These are phyloP conservation scores for Nomada hirtipes DNA, from an alignment of 2,888 invertebrate species.

Conservation along the genomic window DNA sequence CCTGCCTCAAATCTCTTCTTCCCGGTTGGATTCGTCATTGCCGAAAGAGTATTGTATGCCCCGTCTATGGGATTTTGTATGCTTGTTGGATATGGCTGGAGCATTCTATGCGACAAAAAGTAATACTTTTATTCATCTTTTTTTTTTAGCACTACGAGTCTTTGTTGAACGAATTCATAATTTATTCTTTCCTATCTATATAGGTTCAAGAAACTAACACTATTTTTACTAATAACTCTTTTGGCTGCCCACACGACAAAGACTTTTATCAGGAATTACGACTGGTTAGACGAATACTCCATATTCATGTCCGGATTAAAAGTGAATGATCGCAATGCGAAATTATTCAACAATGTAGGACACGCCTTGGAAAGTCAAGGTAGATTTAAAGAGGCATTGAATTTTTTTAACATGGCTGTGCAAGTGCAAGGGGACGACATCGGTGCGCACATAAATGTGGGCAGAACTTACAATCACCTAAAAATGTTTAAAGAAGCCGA, in stretches of 20 bases:
- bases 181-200: not conserved
- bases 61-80: conserved; percentile 99
- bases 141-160: not conserved
- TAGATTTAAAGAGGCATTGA: conserved; percentile 90
- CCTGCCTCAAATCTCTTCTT: conserved; percentile 99
- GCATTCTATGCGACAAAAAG: conserved; percentile 88
- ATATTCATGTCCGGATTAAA: conserved; percentile 96
- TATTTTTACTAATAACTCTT: conserved; percentile 88
- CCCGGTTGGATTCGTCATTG: conserved; percentile 98
- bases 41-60: conserved; percentile 97
- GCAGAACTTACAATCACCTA: conserved; percentile 96
- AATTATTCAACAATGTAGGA: conserved; percentile 98
- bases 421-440: conserved; percentile 97
- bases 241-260: conserved; percentile 93
- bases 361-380: conserved; percentile 95
- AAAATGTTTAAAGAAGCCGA: conserved; percentile 96
- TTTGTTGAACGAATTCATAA: not conserved
- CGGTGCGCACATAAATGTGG: conserved; percentile 98
- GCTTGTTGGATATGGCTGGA: conserved; percentile 94
- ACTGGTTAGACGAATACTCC: conserved; percentile 97
- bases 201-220: conserved; percentile 87
- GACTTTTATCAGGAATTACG: conserved; percentile 94
- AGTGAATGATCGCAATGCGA: conserved; percentile 96
- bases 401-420: conserved; percentile 96
- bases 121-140: conserved; percentile 69